Conservation (phyloP, 2,797 vertebrate species). For the Anomalospiza imberbis region DNA sequence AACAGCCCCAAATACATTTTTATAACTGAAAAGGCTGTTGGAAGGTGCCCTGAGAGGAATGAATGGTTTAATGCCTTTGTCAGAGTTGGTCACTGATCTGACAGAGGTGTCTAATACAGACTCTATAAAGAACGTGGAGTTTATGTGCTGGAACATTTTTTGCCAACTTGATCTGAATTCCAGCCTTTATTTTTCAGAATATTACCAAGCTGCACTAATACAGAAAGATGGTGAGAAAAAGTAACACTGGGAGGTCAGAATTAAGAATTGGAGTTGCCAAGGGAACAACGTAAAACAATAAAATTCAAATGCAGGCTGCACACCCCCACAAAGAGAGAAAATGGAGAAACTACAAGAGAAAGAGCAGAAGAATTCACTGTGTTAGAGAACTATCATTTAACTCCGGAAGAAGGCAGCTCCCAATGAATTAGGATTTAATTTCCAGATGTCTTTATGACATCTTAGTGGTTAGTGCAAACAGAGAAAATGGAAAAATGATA, state of each 20-base stretch:
- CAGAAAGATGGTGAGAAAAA: neutral
- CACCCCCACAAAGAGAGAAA: neutral
- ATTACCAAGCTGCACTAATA: neutral
- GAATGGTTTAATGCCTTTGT: neutral
- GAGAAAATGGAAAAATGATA: neutral
- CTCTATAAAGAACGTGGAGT: neutral
- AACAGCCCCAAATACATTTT: neutral
- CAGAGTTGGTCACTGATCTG: neutral
- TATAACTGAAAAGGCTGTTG: neutral
- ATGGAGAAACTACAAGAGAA: neutral
- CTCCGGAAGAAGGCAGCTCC: neutral
- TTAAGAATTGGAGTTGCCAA: neutral
- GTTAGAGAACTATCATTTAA: neutral
- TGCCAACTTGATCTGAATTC: neutral
- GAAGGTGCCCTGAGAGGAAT: neutral
- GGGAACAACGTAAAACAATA: neutral
- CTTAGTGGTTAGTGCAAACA: conserved; percentile 1
- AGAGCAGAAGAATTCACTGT: neutral
- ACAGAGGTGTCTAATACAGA: neutral
- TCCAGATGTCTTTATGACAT: conserved; percentile 13
- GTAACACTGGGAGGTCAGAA: neutral
- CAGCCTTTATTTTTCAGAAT: neutral
- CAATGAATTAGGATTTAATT: neutral
- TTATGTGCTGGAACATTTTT: neutral
- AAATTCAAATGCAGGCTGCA: neutral